These are phyloP conservation scores for Aphelocoma coerulescens DNA, from an alignment of 2,113 vertebrate species.

Conservation along the genomic window DNA sequence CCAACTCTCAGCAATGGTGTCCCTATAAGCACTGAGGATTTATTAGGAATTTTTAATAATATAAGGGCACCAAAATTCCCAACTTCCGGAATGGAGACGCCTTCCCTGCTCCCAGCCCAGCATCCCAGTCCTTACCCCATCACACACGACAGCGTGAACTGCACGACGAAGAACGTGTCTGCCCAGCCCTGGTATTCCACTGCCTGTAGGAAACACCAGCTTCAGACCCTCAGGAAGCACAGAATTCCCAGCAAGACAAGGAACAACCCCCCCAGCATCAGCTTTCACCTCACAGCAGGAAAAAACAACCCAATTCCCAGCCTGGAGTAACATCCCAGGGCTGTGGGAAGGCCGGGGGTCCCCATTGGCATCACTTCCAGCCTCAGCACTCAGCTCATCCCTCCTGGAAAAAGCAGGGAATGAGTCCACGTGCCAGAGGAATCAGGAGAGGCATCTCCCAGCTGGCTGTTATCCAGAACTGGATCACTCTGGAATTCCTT, in stretches of 20 bases:
- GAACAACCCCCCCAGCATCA: accelerated
- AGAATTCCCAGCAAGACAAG: not conserved
- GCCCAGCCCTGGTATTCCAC: slow-evolving; percentile 80
- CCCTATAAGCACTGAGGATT: not conserved
- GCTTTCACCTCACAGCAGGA: not conserved
- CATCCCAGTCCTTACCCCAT: slow-evolving; percentile 74
- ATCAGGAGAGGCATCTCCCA: not conserved
- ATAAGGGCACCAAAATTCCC: not conserved
- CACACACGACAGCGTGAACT: slow-evolving; percentile 79
- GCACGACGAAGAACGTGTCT: slow-evolving; percentile 71
- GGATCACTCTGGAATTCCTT: not conserved
- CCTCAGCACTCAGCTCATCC: not conserved
- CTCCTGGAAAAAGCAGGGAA: not conserved
- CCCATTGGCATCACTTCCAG: not conserved
- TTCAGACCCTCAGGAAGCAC: not conserved
- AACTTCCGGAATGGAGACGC: accelerated
- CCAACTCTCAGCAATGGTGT: accelerated
- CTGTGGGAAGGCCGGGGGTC: too few species aligned
- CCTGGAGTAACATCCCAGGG: accelerated
- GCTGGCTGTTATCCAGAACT: accelerated
- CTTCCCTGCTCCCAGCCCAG: not conserved
- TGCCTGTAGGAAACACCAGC: slow-evolving; percentile 61
- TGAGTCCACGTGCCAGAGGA: accelerated
- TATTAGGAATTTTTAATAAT: accelerated
- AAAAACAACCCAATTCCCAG: accelerated